Base-by-base conservation (phyloP, 2,113 vertebrate genomes). In the Perca fluviatilis region DNA sequence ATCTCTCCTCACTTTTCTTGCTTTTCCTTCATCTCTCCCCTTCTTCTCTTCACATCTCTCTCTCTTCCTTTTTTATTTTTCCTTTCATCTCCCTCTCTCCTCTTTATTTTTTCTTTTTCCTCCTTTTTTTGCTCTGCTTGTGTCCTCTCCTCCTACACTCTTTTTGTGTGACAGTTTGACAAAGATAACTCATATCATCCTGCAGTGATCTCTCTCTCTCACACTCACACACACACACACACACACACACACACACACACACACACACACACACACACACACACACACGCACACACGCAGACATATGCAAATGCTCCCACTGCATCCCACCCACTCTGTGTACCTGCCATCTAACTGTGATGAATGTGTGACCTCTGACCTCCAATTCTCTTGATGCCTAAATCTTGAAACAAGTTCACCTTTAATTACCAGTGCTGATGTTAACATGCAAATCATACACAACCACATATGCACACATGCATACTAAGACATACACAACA, bases 311-410 rank as follows among this genome's bases (percentile, higher is more conserved):
- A 82, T 57, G 36, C 46, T 30, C 27, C 49, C 67, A 36, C 18
- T 9, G 53, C 27, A 15, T 77, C 46, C 57, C 56, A 49, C 76
- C 71, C 68, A 79, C 71, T 46, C 63, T 14, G 27, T 47, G 49
- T 43, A 36, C 65, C 56, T 88, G 88, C 89, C 91, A 86, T 68
- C 54, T 61, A 73, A 54, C 70, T 83, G 79, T 88, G 79, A 93
- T 92, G 30, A 91, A 92, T 85, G 86, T 66, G 40, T 80, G 90
- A 93, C 92, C 89, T 93, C 46, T 92, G 80, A 93, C 92, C 88
- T 72, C 86, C 60, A 83, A 77, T 87, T 78, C 79, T 77, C 81
- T 15, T 49, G 80, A 78, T 57, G 77, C 66, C 61, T n/a, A 72
- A 72, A 77, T 75, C 62, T 82, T 69, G 61, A 86, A 74, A 84